Evolutionary conservation across 2,888 invertebrate genomes (phyloP).

Genomic region (Formica aserva): DNA sequence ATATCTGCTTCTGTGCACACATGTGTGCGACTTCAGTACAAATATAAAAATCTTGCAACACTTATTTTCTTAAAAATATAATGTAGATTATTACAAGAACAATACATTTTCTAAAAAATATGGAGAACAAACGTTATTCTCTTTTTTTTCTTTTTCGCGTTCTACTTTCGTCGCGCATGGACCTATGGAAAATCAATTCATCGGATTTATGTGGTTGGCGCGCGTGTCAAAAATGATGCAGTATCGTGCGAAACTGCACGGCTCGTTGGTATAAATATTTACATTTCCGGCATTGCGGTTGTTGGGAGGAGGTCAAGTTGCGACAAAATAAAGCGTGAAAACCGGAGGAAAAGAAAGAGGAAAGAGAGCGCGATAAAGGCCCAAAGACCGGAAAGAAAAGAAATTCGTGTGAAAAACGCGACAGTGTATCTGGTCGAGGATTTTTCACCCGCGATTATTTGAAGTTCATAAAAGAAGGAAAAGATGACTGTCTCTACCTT

Average conservation of each 20-base stretch:
- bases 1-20: not conserved
- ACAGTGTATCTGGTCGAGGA: slow-evolving; percentile 52
- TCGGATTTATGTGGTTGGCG: slow-evolving; percentile 41
- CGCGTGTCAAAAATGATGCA: slow-evolving; percentile 53
- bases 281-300: slow-evolving; percentile 59
- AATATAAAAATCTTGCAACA: not conserved
- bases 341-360: slow-evolving; percentile 41
- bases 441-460: slow-evolving; percentile 63
- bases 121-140: not conserved
- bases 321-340: slow-evolving; percentile 48
- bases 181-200: slow-evolving; percentile 49
- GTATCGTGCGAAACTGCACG: slow-evolving; percentile 41
- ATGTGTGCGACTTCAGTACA: not conserved
- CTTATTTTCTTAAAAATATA: not conserved
- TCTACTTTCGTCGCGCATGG: slow-evolving; percentile 29
- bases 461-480: slow-evolving; percentile 17
- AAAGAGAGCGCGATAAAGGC: slow-evolving; percentile 31
- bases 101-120: not conserved
- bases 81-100: not conserved
- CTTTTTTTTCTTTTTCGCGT: not conserved
- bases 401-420: slow-evolving; percentile 2
- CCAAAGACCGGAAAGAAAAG: slow-evolving; percentile 10
- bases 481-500: slow-evolving; percentile 12
- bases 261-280: slow-evolving; percentile 66
- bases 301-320: slow-evolving; percentile 63